Base-by-base conservation (phyloP, 2,113 vertebrate genomes). In the Lota lota region DNA sequence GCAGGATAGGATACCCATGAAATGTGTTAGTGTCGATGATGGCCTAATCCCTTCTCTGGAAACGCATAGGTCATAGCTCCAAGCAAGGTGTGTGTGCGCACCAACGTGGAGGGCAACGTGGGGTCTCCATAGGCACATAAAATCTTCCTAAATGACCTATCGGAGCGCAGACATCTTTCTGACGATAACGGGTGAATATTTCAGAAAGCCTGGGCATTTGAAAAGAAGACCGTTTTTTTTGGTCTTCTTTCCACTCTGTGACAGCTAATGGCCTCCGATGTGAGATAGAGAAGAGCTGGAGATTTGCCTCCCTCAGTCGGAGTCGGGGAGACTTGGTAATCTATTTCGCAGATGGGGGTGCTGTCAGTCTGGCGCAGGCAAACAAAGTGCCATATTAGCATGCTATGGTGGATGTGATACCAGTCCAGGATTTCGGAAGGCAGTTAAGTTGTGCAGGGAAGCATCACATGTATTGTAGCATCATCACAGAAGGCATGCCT, bases 131-230 rank as follows among this genome's bases (percentile, higher is more conserved):
- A 8, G 40, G 40, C 10, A 14, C 40, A 47, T 47, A 14, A 47
- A 47, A 47, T 8, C 40, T 14, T 47, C 40, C 40, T 47, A 47
- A 47, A 47, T 47, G 40, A 47, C 64, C 14, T 18, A 5, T 4
- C 40, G 59, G 59, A 66, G 69, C 57, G 19, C 22, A 72, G 73
- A 72, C 78, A 78, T 69, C 67, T 73, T 62, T 69, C 70, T 61
- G 59, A 53, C 74, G 60, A 78, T 84, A 75, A 79, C 81, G 76
- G 76, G 81, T 87, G 80, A 89, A 89, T 89, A 86, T 87, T 87
- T 87, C 79, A 89, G 85, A 82, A 83, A 74, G 69, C 22, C 1
- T 61, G 1, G 69, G 72, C 78, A 82, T 75, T 73, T 71, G 40
- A 47, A 53, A 81, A 60, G 59, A 69, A 69, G 77, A 72, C 63